These are phyloP conservation scores for Erynnis tages DNA, from an alignment of 2,888 invertebrate genomes.

Conservation along the genomic window DNA sequence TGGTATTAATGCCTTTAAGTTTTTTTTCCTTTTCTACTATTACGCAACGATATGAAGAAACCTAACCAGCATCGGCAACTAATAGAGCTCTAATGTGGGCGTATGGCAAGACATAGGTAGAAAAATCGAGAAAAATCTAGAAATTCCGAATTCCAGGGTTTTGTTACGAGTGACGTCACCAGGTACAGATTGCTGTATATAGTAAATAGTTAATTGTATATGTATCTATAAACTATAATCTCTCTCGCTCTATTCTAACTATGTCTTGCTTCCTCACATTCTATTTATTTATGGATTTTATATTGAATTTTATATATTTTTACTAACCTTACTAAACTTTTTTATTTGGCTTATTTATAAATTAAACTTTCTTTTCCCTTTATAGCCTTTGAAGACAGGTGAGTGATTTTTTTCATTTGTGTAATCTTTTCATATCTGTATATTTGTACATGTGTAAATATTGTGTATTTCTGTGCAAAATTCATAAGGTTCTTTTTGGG, in stretches of 20 bases:
- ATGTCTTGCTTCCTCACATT: slow-evolving; percentile 79
- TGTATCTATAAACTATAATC: slow-evolving; percentile 43
- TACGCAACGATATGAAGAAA: slow-evolving; percentile 52
- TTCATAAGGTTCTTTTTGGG: too few species aligned
- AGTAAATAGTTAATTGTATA: slow-evolving; percentile 45
- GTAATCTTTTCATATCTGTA: not conserved
- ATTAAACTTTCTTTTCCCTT: not conserved
- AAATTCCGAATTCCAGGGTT: slow-evolving; percentile 20
- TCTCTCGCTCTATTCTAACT: slow-evolving; percentile 69
- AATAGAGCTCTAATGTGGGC: slow-evolving; percentile 78
- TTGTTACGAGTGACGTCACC: slow-evolving; percentile 44
- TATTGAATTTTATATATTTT: slow-evolving; percentile 28
- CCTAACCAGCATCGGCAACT: slow-evolving; percentile 40
- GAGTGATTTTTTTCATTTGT: slow-evolving; percentile 8
- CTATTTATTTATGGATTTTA: slow-evolving; percentile 32
- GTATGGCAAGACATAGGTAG: slow-evolving; percentile 77
- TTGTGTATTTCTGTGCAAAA: too few species aligned
- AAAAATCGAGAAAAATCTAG: slow-evolving; percentile 38
- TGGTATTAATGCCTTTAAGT: not conserved
- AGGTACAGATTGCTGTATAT: slow-evolving; percentile 51
- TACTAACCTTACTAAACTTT: slow-evolving; percentile 24
- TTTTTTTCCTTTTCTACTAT: slow-evolving; percentile 29
- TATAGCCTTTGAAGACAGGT: slow-evolving; percentile 2
- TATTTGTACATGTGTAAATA: not conserved
- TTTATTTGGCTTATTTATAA: not conserved